phyloP scores from a whole-genome alignment of 2,888 invertebrate species.

The Augiades crinisus region DNA sequence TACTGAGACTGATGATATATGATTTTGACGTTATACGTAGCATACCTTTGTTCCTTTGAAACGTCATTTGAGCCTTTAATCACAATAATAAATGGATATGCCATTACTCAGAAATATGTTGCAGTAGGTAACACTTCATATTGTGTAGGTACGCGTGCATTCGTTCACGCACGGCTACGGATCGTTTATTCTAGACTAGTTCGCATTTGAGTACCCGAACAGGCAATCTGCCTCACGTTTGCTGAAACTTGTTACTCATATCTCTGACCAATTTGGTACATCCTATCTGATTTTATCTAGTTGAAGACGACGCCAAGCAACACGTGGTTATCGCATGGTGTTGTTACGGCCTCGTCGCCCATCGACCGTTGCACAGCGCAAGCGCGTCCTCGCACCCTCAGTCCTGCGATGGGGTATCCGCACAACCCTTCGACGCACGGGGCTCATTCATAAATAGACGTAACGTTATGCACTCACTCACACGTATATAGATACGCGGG shows the following conservation, averaged over 20 bases:
- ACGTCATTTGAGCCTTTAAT: background rate
- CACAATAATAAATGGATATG: background rate
- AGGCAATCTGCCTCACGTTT: background rate
- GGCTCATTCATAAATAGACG: conserved; percentile 15
- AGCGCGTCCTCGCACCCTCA: conserved; percentile 55
- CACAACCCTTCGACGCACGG: conserved; percentile 33
- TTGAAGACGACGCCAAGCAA: conserved; percentile 33
- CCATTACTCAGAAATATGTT: background rate
- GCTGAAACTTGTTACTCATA: background rate
- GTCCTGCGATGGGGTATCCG: conserved; percentile 14
- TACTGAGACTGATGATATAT: too few relatives aligned
- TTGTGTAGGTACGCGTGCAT: background rate
- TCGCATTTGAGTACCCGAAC: background rate
- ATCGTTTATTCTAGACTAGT: conserved; percentile 4
- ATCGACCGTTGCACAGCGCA: conserved; percentile 62
- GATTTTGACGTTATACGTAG: too few relatives aligned
- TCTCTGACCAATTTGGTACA: background rate
- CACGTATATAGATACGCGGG: background rate
- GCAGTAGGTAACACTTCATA: background rate
- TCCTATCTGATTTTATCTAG: too few relatives aligned
- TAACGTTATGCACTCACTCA: background rate
- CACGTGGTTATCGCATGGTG: conserved; percentile 67
- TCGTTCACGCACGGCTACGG: conserved; percentile 5
- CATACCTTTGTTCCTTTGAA: too few relatives aligned
- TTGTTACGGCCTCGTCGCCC: conserved; percentile 43